Percentiles rank a stretch among this genome's conserved stretches.
These are phyloP conservation scores for Polypterus bichir DNA, from an alignment of 2,113 vertebrate genomes.

Conservation along the genomic window DNA sequence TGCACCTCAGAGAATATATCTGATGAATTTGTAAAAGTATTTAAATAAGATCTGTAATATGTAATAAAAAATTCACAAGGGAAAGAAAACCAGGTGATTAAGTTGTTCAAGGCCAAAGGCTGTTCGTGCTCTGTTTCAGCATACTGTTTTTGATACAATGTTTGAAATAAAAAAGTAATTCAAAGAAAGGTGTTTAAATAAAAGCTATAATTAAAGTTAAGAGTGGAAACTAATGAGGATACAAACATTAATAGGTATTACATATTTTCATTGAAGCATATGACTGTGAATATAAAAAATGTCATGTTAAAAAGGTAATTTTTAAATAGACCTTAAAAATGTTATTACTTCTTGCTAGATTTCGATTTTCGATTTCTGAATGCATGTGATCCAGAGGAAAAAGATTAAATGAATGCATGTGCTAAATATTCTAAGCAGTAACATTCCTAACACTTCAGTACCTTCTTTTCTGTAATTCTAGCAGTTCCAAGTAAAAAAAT, in stretches of 20 bases:
- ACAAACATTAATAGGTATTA: constrained; percentile 3
- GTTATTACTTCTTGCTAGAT: no score
- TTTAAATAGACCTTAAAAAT: no score
- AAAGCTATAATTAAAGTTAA: not conserved
- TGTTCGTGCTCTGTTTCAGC: constrained; percentile 28
- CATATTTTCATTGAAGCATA: not conserved
- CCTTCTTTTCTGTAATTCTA: no score
- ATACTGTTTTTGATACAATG: constrained; percentile 25
- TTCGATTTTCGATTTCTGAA: no score
- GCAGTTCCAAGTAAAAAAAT: no score
- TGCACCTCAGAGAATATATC: constrained; percentile 47
- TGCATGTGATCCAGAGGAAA: no score
- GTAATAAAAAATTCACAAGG: constrained; percentile 44
- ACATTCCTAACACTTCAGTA: no score
- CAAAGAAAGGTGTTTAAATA: not conserved
- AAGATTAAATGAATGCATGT: no score
- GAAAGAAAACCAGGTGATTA: constrained; percentile 41
- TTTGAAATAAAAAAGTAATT: constrained; percentile 27
- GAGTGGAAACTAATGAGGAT: constrained; percentile 1
- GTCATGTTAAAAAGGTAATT: not conserved
- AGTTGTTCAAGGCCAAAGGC: constrained; percentile 38
- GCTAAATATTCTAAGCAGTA: no score
- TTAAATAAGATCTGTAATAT: constrained; percentile 56
- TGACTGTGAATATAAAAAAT: not conserved
- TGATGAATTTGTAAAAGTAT: constrained; percentile 48